Conservation (phyloP, 2,113 vertebrate genomes). For the Phasianus colchicus region DNA sequence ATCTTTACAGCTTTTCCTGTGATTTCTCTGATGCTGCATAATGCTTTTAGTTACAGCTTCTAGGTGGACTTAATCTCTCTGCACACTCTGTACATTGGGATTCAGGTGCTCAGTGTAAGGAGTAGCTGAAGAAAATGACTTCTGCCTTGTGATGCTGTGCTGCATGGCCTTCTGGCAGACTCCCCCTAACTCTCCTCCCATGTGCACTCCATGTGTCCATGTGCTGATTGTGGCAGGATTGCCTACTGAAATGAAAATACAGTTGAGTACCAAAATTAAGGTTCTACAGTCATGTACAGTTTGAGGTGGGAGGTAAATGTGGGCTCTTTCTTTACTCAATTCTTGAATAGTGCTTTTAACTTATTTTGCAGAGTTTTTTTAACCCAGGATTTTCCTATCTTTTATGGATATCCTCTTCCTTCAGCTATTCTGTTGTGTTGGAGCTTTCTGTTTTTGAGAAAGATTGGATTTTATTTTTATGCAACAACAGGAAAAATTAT, state of each 20-base stretch:
- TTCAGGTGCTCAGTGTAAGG: not conserved
- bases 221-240: not conserved
- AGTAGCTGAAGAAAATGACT: not conserved
- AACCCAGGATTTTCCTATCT: not conserved
- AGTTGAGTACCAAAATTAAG: not conserved
- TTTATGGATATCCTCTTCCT: not conserved
- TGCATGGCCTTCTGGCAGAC: slow-evolving; percentile 20
- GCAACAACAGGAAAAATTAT: not conserved
- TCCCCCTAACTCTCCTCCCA: not conserved
- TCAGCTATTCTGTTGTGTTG: not conserved
- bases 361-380: not conserved
- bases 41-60: not conserved
- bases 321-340: not conserved
- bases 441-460: not conserved
- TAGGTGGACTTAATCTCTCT: not conserved
- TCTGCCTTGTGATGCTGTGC: not conserved
- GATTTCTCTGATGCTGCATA: not conserved
- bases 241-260: not conserved
- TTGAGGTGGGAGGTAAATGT: not conserved
- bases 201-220: not conserved
- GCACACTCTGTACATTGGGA: not conserved
- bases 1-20: not conserved
- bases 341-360: not conserved
- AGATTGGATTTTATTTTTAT: not conserved
- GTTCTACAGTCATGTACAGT: not conserved